phyloP scores from a whole-genome alignment of 2,797 vertebrate genomes.

The Pipistrellus pygmaeus region DNA sequence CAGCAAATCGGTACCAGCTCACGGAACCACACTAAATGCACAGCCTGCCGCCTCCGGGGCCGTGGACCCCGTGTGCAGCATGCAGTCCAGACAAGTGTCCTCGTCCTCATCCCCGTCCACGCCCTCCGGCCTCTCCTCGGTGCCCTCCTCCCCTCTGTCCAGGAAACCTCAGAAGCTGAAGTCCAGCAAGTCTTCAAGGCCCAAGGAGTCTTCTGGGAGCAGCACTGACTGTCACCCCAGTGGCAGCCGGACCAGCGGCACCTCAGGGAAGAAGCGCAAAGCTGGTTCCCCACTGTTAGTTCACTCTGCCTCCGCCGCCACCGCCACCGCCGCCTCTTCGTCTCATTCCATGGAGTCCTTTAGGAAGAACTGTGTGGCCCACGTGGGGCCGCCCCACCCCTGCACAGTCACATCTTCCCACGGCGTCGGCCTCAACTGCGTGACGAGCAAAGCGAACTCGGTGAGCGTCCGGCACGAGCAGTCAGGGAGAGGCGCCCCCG shows the following conservation, averaged over 20 bases:
- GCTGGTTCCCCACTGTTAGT: constrained; percentile 92
- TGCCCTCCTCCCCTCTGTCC: constrained; percentile 94
- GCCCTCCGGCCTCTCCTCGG: constrained; percentile 96
- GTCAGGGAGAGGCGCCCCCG: constrained; percentile 92
- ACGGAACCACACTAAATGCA: constrained; percentile 96
- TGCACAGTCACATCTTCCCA: constrained; percentile 92
- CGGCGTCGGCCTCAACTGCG: constrained; percentile 93
- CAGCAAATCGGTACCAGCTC: constrained; percentile 93
- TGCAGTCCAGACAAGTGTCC: constrained; percentile 98
- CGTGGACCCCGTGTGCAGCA: constrained; percentile 94
- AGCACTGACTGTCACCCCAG: constrained; percentile 89
- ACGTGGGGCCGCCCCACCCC: constrained; percentile 93
- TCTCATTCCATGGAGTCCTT: constrained; percentile 93
- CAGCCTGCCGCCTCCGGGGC: constrained; percentile 92
- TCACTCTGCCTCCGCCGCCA: constrained; percentile 59
- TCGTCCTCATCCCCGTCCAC: constrained; percentile 98
- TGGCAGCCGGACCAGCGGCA: constrained; percentile 88
- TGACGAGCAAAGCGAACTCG: constrained; percentile 93
- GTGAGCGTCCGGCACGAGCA: constrained; percentile 94
- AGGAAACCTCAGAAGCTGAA: constrained; percentile 97
- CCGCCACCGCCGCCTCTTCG: constrained; percentile 82
- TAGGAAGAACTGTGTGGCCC: constrained; percentile 96
- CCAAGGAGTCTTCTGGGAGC: constrained; percentile 93
- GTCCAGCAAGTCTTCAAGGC: constrained; percentile 94
- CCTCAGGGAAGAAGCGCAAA: constrained; percentile 98